Evolutionary conservation across 2,888 invertebrate genomes (phyloP).

Genomic region (Phyllotreta cruciferae): DNA sequence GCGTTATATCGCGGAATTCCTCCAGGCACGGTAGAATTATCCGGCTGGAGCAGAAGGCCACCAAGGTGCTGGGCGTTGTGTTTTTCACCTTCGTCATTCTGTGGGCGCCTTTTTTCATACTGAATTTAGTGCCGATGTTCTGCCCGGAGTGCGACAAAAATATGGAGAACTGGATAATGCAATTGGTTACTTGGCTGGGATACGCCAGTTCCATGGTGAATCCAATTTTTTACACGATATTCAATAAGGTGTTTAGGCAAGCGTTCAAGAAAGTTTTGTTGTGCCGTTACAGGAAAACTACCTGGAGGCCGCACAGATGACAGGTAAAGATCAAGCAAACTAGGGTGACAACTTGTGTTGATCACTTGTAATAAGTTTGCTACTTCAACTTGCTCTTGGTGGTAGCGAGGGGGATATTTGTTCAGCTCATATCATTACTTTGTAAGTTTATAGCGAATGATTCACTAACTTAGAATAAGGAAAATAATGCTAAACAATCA

Average conservation of each 20-base stretch:
- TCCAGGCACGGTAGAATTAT: constrained; percentile 85
- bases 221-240: constrained; percentile 95
- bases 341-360: constrained; percentile 29
- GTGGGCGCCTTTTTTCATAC: constrained; percentile 95
- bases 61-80: constrained; percentile 92
- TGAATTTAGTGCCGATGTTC: constrained; percentile 85
- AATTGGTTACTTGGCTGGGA: constrained; percentile 90
- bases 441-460: too few relatives aligned
- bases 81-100: constrained; percentile 94
- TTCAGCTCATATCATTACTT: too few relatives aligned
- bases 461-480: too few relatives aligned
- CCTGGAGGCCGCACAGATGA: constrained; percentile 67
- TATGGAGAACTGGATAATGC: constrained; percentile 80
- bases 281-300: constrained; percentile 67
- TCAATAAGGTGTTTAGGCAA: constrained; percentile 91
- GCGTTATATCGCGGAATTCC: constrained; percentile 81
- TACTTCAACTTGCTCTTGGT: not conserved
- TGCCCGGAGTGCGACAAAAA: constrained; percentile 81
- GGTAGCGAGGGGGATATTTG: too few relatives aligned
- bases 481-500: too few relatives aligned
- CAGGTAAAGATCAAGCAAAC: constrained; percentile 47
- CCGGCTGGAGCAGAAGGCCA: constrained; percentile 92
- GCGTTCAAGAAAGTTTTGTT: constrained; percentile 87
- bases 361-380: constrained; percentile 28
- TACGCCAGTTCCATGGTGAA: constrained; percentile 95